Evolutionary conservation across 2,888 invertebrate genomes (phyloP).

Genomic region (Agapetus fuscipes): DNA sequence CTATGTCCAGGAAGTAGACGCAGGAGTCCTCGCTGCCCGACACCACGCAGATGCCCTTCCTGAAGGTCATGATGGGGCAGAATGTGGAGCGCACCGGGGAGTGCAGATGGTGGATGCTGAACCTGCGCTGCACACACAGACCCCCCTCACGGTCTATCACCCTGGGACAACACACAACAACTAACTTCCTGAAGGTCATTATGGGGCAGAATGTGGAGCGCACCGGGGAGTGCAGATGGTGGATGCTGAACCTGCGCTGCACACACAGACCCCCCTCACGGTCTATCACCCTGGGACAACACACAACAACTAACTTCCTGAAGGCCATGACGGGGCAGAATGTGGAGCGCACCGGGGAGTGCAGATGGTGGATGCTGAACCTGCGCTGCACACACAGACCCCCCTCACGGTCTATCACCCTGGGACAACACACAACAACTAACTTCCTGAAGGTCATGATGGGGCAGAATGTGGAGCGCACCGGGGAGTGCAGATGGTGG

Average conservation of each 20-base stretch:
- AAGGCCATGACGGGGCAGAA: constrained; percentile 84
- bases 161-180: constrained; percentile 30
- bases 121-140: constrained; percentile 54
- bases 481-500: constrained; percentile 47
- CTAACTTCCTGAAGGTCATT: constrained; percentile 64
- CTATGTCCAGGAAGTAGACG: constrained; percentile 70
- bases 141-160: constrained; percentile 58
- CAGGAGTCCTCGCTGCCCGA: constrained; percentile 71
- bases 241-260: constrained; percentile 55
- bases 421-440: constrained; percentile 34
- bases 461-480: constrained; percentile 76
- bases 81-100: constrained; percentile 63
- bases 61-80: constrained; percentile 77
- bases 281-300: constrained; percentile 47
- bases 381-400: constrained; percentile 53
- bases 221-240: constrained; percentile 50
- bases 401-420: constrained; percentile 59
- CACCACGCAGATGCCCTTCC: constrained; percentile 72
- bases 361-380: constrained; percentile 54
- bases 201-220: constrained; percentile 77
- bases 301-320: constrained; percentile 52
- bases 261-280: constrained; percentile 56
- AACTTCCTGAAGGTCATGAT: constrained; percentile 75
- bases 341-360: constrained; percentile 55
- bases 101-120: constrained; percentile 51